These are phyloP conservation scores for Knipowitschia caucasica DNA, from an alignment of 2,797 vertebrate genomes.

Conservation along the genomic window DNA sequence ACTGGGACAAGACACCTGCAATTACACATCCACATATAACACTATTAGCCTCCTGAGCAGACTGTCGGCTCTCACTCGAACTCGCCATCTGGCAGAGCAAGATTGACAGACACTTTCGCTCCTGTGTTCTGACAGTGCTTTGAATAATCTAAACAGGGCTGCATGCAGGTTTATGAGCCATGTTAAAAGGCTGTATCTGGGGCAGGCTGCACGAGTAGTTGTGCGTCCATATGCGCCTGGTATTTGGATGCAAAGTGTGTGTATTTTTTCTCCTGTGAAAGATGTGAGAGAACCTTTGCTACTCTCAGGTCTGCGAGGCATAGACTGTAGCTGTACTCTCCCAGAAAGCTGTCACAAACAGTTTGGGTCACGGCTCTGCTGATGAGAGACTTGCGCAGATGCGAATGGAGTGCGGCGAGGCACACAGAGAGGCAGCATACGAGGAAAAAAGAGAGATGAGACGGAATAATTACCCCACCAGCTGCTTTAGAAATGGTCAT, in stretches of 20 bases:
- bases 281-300: conserved; percentile 67
- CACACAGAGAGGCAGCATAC: conserved; percentile 33
- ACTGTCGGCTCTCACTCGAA: conserved; percentile 13
- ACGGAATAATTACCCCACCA: conserved; percentile 80
- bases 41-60: conserved; percentile 16
- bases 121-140: conserved; percentile 32
- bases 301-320: conserved; percentile 68
- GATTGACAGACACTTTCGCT: conserved; percentile 40
- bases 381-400: conserved; percentile 63
- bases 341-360: conserved; percentile 72
- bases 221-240: conserved; percentile 43
- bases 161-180: conserved; percentile 26
- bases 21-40: conserved; percentile 13
- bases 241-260: conserved; percentile 35
- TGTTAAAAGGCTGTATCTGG: conserved; percentile 39
- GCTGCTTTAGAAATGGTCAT: conserved; percentile 79
- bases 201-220: conserved; percentile 33
- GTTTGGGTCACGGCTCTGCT: conserved; percentile 69
- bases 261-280: conserved; percentile 40
- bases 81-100: conserved; percentile 40
- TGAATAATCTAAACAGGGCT: conserved; percentile 42
- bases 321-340: conserved; percentile 64
- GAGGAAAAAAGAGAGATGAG: conserved; percentile 59
- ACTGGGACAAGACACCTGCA: conserved; percentile 13
- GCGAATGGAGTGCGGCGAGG: conserved; percentile 46